Evolutionary conservation across 2,888 invertebrate genomes (phyloP).

Genomic region (Iphiclides podalirius): DNA sequence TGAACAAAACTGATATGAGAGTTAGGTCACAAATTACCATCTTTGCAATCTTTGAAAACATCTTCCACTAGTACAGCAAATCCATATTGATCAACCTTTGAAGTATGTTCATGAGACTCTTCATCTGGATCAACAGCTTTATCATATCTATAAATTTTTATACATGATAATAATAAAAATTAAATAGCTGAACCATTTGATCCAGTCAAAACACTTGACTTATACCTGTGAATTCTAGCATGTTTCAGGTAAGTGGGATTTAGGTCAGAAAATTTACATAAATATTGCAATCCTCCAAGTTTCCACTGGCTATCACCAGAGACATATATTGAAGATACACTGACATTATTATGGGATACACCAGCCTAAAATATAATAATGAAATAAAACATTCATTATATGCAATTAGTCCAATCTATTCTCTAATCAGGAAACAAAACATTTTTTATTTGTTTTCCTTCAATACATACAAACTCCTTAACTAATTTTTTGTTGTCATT

Average conservation of each 20-base stretch:
- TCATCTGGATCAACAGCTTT: constrained; percentile 86
- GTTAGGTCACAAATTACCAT: too few species aligned
- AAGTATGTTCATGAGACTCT: constrained; percentile 75
- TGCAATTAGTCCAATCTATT: constrained; percentile 1
- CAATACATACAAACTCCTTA: too few species aligned
- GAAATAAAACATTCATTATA: not conserved
- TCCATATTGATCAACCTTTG: constrained; percentile 87
- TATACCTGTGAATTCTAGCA: constrained; percentile 80
- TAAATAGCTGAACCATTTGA: not conserved
- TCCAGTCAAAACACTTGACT: not conserved
- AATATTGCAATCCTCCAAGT: constrained; percentile 90
- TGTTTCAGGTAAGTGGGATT: constrained; percentile 83
- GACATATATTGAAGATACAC: constrained; percentile 89
- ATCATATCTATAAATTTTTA: constrained; percentile 78
- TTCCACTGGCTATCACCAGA: constrained; percentile 93
- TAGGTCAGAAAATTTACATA: constrained; percentile 84
- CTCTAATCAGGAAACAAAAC: too few species aligned
- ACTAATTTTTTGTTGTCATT: not conserved
- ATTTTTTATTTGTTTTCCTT: too few species aligned
- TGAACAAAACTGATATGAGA: too few species aligned
- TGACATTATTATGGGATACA: constrained; percentile 91
- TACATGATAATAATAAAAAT: not conserved
- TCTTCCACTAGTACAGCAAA: constrained; percentile 88
- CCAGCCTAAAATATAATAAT: constrained; percentile 76
- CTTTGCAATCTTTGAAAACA: constrained; percentile 81